A percentile compares a stretch with the other conserved stretches of the same genome.
These are phyloP conservation scores for Mesitornis unicolor DNA, from an alignment of 2,113 vertebrate genomes.

Conservation along the genomic window DNA sequence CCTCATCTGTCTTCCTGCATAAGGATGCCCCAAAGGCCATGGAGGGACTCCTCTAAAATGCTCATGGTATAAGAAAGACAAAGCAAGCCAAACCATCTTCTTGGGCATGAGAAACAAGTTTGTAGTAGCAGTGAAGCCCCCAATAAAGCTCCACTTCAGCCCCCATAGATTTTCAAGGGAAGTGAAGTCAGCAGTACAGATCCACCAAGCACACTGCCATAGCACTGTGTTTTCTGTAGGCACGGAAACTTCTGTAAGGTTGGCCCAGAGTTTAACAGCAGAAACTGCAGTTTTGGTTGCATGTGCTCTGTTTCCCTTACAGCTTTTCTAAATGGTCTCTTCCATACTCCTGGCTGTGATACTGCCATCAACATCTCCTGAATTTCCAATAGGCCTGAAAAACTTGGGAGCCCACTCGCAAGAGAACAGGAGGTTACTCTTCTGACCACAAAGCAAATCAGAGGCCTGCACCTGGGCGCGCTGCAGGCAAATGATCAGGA, in stretches of 20 bases:
- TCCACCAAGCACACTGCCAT: not conserved
- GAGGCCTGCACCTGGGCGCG: not conserved
- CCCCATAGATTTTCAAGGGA: not conserved
- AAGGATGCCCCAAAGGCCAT: not conserved
- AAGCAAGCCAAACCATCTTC: not conserved
- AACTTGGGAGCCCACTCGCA: not conserved
- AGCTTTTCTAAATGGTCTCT: not conserved
- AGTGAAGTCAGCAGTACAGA: not conserved
- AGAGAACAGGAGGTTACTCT: not conserved
- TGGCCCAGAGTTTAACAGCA: not conserved
- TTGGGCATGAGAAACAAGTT: not conserved
- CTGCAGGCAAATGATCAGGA: not conserved
- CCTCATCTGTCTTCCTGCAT: not conserved
- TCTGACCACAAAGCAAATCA: not conserved
- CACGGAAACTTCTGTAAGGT: not conserved
- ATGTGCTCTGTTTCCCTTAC: not conserved
- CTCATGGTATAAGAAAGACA: not conserved
- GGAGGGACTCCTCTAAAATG: not conserved
- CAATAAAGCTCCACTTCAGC: not conserved
- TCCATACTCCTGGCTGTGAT: rapidly evolving
- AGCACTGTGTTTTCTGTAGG: not conserved
- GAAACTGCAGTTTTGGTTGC: not conserved
- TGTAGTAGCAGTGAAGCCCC: not conserved
- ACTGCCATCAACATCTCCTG: not conserved
- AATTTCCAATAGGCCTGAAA: not conserved